Percentiles rank a stretch among this genome's conserved stretches.
These are phyloP conservation scores for Pipra filicauda DNA, from an alignment of 2,113 vertebrate species.

Conservation along the genomic window DNA sequence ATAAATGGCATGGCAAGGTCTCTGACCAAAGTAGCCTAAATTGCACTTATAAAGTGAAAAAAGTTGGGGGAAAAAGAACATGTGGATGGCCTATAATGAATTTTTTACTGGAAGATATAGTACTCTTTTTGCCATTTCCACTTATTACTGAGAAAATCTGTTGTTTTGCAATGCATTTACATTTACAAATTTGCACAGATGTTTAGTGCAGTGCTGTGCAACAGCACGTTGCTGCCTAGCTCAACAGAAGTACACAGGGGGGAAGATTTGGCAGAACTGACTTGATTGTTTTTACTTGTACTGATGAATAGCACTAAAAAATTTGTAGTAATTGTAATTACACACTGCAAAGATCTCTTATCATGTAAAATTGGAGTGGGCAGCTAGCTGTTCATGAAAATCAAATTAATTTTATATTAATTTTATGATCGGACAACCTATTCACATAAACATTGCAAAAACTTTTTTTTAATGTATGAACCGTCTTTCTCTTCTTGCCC, in stretches of 20 bases:
- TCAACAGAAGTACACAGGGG: not conserved
- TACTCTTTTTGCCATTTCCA: not conserved
- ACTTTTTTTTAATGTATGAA: not conserved
- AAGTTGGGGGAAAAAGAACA: not conserved
- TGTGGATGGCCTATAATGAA: not conserved
- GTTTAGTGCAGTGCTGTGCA: not conserved
- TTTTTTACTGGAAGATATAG: not conserved
- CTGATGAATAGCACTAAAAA: not conserved
- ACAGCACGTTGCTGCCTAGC: not conserved
- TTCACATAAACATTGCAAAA: not conserved
- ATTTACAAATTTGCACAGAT: not conserved
- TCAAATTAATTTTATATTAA: not conserved
- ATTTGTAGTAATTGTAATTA: not conserved
- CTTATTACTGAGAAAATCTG: not conserved
- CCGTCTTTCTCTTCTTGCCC: not conserved
- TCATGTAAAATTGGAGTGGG: not conserved
- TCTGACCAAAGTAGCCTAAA: not conserved
- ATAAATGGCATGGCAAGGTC: not conserved
- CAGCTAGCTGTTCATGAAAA: not conserved
- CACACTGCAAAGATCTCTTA: not conserved
- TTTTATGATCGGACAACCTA: not conserved
- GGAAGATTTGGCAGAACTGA: not conserved
- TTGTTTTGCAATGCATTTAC: not conserved
- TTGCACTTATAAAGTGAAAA: not conserved
- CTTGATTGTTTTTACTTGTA: not conserved